These are phyloP conservation scores for Ophion slaviceki DNA, from an alignment of 2,888 invertebrate genomes.

Conservation along the genomic window DNA sequence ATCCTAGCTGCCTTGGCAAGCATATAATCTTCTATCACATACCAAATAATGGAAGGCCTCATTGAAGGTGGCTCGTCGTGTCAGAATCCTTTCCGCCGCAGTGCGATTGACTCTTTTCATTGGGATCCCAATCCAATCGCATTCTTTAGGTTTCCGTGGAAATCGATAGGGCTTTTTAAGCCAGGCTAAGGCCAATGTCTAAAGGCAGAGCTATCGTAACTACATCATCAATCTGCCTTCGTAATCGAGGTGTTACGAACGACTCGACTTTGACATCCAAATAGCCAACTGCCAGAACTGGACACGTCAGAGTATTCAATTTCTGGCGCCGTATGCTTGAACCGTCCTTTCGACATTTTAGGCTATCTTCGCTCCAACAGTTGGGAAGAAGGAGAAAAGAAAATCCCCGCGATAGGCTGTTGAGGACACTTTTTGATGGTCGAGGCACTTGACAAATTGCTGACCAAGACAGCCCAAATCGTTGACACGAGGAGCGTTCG, in stretches of 20 bases:
- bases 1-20: no score
- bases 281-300: not conserved
- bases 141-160: conserved; percentile 47
- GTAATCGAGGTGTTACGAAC: not conserved
- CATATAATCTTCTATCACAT: not conserved
- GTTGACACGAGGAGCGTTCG: conserved; percentile 21
- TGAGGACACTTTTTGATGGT: not conserved
- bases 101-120: conserved; percentile 33
- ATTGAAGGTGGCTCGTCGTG: conserved; percentile 4
- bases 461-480: not conserved
- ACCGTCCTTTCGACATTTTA: no score
- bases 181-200: conserved; percentile 44
- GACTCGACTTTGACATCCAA: not conserved
- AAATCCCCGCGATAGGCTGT: not conserved
- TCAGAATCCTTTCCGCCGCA: conserved; percentile 1
- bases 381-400: no score
- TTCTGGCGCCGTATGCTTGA: no score
- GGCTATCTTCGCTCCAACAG: no score
- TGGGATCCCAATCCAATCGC: conserved; percentile 46
- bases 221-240: not conserved
- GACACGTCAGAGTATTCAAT: no score
- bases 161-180: conserved; percentile 44
- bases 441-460: conserved; percentile 27
- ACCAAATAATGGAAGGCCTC: not conserved
- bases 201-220: conserved; percentile 19